These are phyloP conservation scores for Tursiops truncatus DNA, from an alignment of 2,113 vertebrate species.

Conservation along the genomic window DNA sequence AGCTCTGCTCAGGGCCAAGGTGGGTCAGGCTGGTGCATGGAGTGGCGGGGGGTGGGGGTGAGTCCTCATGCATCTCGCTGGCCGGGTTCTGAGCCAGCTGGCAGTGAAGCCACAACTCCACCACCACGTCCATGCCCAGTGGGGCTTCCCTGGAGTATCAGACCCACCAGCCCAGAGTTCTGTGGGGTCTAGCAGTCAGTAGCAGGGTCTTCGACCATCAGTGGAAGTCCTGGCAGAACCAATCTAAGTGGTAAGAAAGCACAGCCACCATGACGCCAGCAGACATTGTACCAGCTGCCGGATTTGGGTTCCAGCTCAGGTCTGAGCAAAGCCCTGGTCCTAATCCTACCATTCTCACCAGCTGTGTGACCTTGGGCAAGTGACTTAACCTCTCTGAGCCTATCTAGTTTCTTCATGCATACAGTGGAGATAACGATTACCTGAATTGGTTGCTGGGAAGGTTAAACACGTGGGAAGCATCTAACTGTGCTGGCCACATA, in stretches of 20 bases:
- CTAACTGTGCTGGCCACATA: too few relatives aligned
- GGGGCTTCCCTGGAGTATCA: background rate
- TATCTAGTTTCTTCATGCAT: background rate
- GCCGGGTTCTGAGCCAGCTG: background rate
- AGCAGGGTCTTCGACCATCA: background rate
- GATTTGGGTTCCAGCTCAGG: background rate
- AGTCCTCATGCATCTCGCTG: background rate
- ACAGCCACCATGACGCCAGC: background rate
- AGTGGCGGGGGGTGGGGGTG: too few relatives aligned
- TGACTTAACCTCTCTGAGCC: background rate
- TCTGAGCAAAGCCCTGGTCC: background rate
- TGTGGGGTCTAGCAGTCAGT: background rate
- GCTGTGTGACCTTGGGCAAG: background rate
- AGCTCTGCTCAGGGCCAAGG: background rate
- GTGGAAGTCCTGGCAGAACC: background rate
- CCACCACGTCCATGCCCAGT: accelerated
- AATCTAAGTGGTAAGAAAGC: background rate
- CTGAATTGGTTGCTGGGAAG: background rate
- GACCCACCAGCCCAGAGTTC: background rate
- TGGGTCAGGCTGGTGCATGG: background rate
- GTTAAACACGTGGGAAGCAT: background rate
- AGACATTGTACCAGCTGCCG: background rate
- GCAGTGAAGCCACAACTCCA: background rate
- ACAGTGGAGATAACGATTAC: background rate
- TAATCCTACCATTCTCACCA: background rate